These are phyloP conservation scores for Caenorhabditis japonica DNA, from an alignment of 2,888 invertebrate species.

Conservation along the genomic window DNA sequence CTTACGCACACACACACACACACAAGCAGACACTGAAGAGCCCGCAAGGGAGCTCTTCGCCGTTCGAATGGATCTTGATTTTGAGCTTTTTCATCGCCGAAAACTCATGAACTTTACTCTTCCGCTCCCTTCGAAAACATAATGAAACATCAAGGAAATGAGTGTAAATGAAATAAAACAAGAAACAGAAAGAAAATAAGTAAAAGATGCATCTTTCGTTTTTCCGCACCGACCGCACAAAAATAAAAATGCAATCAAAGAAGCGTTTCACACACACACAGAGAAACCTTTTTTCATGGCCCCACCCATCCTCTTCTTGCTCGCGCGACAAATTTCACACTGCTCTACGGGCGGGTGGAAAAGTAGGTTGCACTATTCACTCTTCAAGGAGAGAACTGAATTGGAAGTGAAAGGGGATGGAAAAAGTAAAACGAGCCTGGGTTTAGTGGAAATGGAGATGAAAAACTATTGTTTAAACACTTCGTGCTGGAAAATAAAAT, in stretches of 20 bases:
- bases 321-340: slow-evolving; percentile 42
- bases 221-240: neutral
- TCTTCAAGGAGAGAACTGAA: too few species aligned
- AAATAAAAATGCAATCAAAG: slow-evolving; percentile 51
- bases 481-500: too few species aligned
- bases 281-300: slow-evolving; percentile 43
- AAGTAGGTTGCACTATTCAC: slow-evolving; percentile 4
- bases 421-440: slow-evolving; percentile 6
- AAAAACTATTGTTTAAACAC: too few species aligned
- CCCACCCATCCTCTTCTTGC: slow-evolving; percentile 28
- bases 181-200: slow-evolving; percentile 2
- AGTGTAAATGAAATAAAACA: neutral
- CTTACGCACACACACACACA: too few species aligned
- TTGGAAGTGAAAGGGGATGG: neutral
- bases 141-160: neutral
- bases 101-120: neutral
- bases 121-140: too few species aligned
- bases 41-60: neutral
- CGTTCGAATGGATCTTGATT: slow-evolving; percentile 5
- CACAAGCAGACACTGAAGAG: neutral
- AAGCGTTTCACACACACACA: slow-evolving; percentile 37
- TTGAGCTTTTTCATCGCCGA: neutral
- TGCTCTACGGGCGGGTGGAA: slow-evolving; percentile 15
- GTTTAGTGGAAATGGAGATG: too few species aligned
- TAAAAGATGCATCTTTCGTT: too few species aligned